Evolutionary conservation across 1,140 invertebrate genomes (phyloP), one percentile per base, ranked within the genome.

Genomic region (Scaptomyza graminum): DNA sequence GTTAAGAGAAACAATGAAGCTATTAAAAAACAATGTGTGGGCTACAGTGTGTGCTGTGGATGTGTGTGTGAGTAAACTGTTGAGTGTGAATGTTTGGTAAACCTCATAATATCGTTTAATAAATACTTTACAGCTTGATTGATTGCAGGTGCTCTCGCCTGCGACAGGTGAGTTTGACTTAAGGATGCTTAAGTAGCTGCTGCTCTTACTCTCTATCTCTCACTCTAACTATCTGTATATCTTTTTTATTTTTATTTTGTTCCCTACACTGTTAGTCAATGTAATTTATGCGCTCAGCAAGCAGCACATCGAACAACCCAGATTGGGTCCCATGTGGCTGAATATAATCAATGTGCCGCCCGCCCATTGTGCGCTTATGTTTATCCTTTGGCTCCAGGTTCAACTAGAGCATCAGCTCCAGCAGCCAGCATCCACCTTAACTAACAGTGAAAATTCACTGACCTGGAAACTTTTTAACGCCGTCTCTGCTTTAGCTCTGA

Each of bases 51-150:
- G 28, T 22, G 11, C 11, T 25, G 41, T 13, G 31, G 25, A 50
- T 13, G 31, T 28, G 52, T 11, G 44, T 44, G 47, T 31, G 25
- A 51, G 46, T 50, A 39, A 39, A 39, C 11, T 12, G 11, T n/a
- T 37, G 11, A 4, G 34, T 18, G 39, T 41, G 46, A 16, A 49
- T 60, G 41, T 3, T 41, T 54, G 82, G 78, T 75, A 82, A 85
- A 69, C 82, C 82, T 78, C 82, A 85, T 85, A 85, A 85, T 85
- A 85, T 82, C 82, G 83, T 87, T 85, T 85, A 85, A 85, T 85
- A 85, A 85, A 85, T 85, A 85, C 82, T 87, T 88, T 85, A 78
- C 82, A 82, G 83, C 82, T 82, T 85, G 82, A 85, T 85, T 85
- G 82, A 85, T 85, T 85, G 71, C 82, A 68, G 64, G 50, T 55